These are phyloP conservation scores for Drosophila kurseongensis DNA, from an alignment of 1,140 invertebrate genomes.

Conservation along the genomic window DNA sequence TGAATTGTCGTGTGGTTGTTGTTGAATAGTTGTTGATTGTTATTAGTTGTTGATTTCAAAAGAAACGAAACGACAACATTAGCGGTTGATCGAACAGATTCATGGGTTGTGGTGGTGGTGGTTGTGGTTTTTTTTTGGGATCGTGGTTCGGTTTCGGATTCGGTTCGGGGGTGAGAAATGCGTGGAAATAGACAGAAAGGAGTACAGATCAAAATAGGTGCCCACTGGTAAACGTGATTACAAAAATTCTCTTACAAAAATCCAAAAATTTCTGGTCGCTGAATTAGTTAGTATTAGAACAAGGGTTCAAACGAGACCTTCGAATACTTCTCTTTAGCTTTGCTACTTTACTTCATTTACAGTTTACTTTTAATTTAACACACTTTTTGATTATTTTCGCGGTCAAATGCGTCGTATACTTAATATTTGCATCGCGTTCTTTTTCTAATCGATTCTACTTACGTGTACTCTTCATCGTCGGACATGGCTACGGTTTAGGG, in stretches of 20 bases:
- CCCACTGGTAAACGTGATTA: constrained; percentile 40
- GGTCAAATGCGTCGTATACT: constrained; percentile 41
- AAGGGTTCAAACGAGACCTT: constrained; percentile 18
- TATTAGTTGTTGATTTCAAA: constrained; percentile 57
- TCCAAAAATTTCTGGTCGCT: constrained; percentile 15
- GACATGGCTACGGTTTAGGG: constrained; percentile 88
- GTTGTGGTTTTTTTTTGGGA: constrained; percentile 13
- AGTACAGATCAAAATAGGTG: constrained; percentile 76
- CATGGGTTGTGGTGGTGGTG: constrained; percentile 18
- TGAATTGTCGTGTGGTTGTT: constrained; percentile 55
- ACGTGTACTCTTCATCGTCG: constrained; percentile 91
- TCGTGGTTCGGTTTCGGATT: constrained; percentile 4
- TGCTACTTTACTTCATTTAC: constrained; percentile 35
- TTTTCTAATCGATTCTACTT: constrained; percentile 80
- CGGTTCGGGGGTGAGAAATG: constrained; percentile 36
- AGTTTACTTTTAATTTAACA: constrained; percentile 11
- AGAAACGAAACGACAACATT: constrained; percentile 79
- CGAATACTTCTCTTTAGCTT: constrained; percentile 18
- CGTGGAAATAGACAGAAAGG: constrained; percentile 58
- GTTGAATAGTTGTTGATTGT: constrained; percentile 55
- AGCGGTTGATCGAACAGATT: constrained; percentile 67
- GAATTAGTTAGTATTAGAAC: constrained; percentile 18
- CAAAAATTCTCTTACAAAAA: constrained; percentile 25
- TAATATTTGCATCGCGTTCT: constrained; percentile 15
- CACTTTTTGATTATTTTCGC: constrained; percentile 2